phyloP scores from a whole-genome alignment of 2,888 invertebrate genomes.

The Branchinecta sandiegonensis region DNA sequence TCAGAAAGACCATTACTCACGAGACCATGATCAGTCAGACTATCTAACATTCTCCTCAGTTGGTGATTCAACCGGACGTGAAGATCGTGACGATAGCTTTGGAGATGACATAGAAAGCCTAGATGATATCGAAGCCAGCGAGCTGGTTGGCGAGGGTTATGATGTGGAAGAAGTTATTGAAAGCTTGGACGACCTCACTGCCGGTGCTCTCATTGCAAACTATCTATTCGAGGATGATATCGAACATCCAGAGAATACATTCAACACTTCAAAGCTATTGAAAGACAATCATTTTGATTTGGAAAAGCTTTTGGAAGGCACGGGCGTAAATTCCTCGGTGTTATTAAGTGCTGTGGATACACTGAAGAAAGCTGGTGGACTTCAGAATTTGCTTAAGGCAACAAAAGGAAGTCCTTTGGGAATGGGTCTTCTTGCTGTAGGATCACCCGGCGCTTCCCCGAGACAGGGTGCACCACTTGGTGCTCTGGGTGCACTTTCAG shows the following conservation, averaged over 20 bases:
- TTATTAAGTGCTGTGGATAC: background rate
- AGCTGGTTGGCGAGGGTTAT: conserved; percentile 1
- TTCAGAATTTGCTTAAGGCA: background rate
- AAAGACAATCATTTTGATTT: background rate
- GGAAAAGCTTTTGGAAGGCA: conserved; percentile 2
- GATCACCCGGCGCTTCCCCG: no score
- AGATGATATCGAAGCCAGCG: conserved; percentile 7
- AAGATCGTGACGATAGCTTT: background rate
- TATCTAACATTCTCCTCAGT: conserved; percentile 6
- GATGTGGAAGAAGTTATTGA: conserved; percentile 7
- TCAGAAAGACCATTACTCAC: background rate
- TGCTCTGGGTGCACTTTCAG: background rate
- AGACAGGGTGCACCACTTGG: background rate
- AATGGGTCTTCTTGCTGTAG: background rate
- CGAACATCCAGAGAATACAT: background rate
- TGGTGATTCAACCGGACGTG: background rate
- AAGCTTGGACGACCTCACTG: background rate
- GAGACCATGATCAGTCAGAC: background rate
- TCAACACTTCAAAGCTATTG: background rate
- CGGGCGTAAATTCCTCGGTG: conserved; percentile 11
- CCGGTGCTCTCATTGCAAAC: conserved; percentile 6
- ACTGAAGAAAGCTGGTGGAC: conserved; percentile 2
- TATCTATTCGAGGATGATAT: background rate
- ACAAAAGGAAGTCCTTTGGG: background rate
- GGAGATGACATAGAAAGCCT: background rate